Evolutionary conservation across 2,113 vertebrate genomes (phyloP), one percentile per base, ranked within the genome.

Genomic region (Dryoscopus gambensis): DNA sequence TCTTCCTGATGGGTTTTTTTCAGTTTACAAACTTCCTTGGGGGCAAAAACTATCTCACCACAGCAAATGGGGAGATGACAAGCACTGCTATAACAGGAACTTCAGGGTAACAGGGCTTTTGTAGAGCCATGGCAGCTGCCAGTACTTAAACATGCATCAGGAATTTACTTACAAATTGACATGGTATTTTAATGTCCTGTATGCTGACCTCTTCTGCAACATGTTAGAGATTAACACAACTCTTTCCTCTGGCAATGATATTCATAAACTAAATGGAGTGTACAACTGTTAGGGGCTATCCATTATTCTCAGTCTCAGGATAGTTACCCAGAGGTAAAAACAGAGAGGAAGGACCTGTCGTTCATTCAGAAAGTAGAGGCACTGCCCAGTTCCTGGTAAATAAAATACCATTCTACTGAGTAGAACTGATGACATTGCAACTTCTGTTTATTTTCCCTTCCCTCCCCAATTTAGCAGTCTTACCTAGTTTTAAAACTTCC

Each of bases 301-400:
- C 40, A 17, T 95, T 93, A 77, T 93, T 88, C 52, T 81, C 3
- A 1, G n/a, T 78, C 87, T 87, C 68, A 68, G 37, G 83, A 88
- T 71, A 86, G 53, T 78, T 87, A 90, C 71, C 37, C 80, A 75
- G 64, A 68, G 68, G 56, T 93, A 96, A 93, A 96, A 94, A 93
- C 78, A 95, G 56, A 60, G 70, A 60, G 68, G 42, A 81, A 84
- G 37, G 69, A 52, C 83, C 55, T 90, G 67, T 81, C 93, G 40
- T 87, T 96, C 64, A 68, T 93, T 84, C 85, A 94, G 64, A 91
- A 94, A 68, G 35, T 23, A 71, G n/a, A 81, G 76, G 35, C 59
- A 60, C 76, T 91, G 49, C 65, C 60, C 62, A 42, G 62, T 78
- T 94, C 62, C 68, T 87, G 62, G 31, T 84, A 84, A 94, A 88